These are phyloP conservation scores for Papilio helenus DNA, from an alignment of 1,140 invertebrate genomes.

Conservation along the genomic window DNA sequence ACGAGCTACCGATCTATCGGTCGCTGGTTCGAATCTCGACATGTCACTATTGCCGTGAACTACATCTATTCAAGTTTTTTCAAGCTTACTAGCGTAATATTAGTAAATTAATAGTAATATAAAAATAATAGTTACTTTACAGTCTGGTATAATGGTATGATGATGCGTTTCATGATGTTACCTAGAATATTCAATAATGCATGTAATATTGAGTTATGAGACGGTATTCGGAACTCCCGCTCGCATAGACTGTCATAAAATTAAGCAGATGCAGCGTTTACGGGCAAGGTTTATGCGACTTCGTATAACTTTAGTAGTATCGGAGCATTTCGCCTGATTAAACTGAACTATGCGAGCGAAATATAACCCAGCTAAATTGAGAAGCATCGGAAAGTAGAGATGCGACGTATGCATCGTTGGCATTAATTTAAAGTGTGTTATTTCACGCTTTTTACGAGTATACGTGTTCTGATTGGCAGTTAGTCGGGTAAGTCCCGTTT, in stretches of 20 bases:
- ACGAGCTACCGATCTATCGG: no score
- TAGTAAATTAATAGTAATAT: no score
- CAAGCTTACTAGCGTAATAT: no score
- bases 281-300: constrained; percentile 61
- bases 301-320: constrained; percentile 63
- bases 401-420: constrained; percentile 47
- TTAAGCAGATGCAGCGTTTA: constrained; percentile 73
- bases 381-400: constrained; percentile 56
- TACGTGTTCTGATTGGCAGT: constrained; percentile 59
- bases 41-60: no score
- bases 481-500: constrained; percentile 53
- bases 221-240: constrained; percentile 52
- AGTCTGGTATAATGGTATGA: not conserved
- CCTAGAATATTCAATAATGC: not conserved
- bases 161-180: not conserved
- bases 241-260: constrained; percentile 48
- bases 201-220: constrained; percentile 47
- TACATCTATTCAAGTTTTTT: no score
- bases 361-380: constrained; percentile 68
- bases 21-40: no score
- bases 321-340: constrained; percentile 61
- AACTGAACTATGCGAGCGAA: constrained; percentile 58
- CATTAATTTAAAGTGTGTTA: constrained; percentile 60
- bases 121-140: no score
- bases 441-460: constrained; percentile 58